Evolutionary conservation across 2,888 invertebrate genomes (phyloP), one percentile per base, ranked within the genome.

Genomic region (Vanessa cardui): DNA sequence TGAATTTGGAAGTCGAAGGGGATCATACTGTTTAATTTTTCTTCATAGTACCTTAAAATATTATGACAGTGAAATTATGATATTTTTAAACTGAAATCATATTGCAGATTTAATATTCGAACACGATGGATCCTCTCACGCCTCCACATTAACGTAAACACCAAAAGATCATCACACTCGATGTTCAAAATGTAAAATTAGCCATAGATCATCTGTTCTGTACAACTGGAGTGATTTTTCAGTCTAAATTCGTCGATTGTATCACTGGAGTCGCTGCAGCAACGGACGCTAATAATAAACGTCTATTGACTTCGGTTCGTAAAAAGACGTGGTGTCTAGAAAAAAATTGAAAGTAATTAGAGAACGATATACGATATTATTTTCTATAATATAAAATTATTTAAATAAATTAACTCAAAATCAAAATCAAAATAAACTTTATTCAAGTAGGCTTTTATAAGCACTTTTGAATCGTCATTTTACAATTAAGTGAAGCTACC

Each of bases 161-260:
- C 47, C 46, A n/a, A 50, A 21, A 58, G 62, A 63, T 56, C 47
- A 66, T 63, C 54, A 49, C 59, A 63, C 60, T 58, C 49, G 58
- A 66, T 52, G 52, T 62, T 67, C 63, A 39, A 72, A 72, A 60
- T 70, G 59, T 69, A 62, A 69, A 73, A 73, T 70, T 73, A 76
- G 71, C 69, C 45, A 69, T 72, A 64, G 67, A 73, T 74, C 69
- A 73, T 73, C 58, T 66, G 64, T 71, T 60, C 58, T 65, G 62
- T 74, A 62, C 69, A 64, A 66, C 72, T 64, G 73, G 70, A 72
- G 72, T 70, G 72, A 75, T 74, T 77, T 77, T 74, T 75, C 66
- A 52, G 72, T 77, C 77, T 78, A 78, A 75, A 71, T 77, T 72
- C 56, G 76, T 77, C 75, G 78, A 73, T 78, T 75, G 72, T 78